These are phyloP conservation scores for Leptatherina wallacei DNA, from an alignment of 2,797 vertebrate species.

Conservation along the genomic window DNA sequence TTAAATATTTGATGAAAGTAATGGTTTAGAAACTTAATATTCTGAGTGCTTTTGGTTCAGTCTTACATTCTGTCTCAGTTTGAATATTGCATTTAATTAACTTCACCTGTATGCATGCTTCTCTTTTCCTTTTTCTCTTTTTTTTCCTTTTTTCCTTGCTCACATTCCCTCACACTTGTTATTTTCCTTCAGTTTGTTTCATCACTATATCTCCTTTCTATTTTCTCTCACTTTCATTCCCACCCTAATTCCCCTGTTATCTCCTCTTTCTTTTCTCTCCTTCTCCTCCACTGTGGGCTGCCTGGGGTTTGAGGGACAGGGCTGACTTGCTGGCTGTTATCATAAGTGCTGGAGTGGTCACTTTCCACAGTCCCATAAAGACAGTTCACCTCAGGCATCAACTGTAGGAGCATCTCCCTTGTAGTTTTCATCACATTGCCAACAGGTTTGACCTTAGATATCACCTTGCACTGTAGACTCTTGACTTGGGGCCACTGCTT, in stretches of 20 bases:
- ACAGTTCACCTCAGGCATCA: conserved; percentile 57
- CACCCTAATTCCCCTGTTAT: not conserved
- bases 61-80: not conserved
- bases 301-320: conserved; percentile 62
- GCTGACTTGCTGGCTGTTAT: conserved; percentile 74
- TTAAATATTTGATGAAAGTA: conserved; percentile 3
- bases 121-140: not conserved
- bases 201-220: not conserved
- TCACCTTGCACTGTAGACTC: conserved; percentile 53
- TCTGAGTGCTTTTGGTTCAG: not conserved
- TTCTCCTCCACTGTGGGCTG: conserved; percentile 43
- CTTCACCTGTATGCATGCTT: conserved; percentile 11
- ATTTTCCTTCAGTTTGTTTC: not conserved
- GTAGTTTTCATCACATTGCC: conserved; percentile 72
- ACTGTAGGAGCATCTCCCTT: conserved; percentile 52
- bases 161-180: not conserved
- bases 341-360: conserved; percentile 59
- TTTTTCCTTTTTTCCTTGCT: conserved; percentile 2
- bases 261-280: not conserved
- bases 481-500: conserved; percentile 66
- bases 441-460: conserved; percentile 47
- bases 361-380: conserved; percentile 54
- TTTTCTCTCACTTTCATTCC: not conserved
- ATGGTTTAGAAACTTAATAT: not conserved
- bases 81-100: not conserved